A percentile compares a stretch with the other conserved stretches of the same genome.
Evolutionary conservation across 2,888 invertebrate species (phyloP).

Genomic region (Archaeoteleia sp.): DNA sequence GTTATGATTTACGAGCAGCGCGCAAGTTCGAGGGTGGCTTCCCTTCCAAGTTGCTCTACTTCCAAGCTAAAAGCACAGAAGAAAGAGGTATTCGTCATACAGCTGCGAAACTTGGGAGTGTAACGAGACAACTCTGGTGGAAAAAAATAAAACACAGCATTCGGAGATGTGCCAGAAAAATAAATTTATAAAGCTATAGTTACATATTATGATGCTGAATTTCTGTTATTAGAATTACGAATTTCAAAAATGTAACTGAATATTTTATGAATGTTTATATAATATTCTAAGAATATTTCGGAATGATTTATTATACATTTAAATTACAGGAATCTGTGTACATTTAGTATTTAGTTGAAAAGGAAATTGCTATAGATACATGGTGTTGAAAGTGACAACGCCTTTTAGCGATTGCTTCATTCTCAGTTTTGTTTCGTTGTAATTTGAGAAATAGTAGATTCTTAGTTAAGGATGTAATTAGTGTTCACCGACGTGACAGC

Average conservation of each 20-base stretch:
- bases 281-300: no score
- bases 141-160: no score
- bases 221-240: no score
- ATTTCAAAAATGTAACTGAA: no score
- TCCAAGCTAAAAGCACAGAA: constrained; percentile 18
- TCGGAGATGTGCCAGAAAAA: no score
- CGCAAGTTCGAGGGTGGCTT: constrained; percentile 1
- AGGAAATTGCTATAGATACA: constrained; percentile 27
- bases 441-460: constrained; percentile 35
- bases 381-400: constrained; percentile 23
- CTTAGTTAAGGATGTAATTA: constrained; percentile 38
- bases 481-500: constrained; percentile 30
- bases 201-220: no score
- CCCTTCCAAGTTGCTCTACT: constrained; percentile 9
- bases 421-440: constrained; percentile 26
- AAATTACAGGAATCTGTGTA: no score
- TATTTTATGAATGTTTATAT: no score
- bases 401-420: constrained; percentile 16
- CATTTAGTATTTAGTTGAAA: constrained; percentile 6
- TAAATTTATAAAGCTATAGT: no score
- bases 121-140: constrained; percentile 1
- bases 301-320: background rate
- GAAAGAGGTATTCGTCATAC: constrained; percentile 21
- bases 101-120: constrained; percentile 17
- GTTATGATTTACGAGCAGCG: constrained; percentile 1